Conservation (phyloP, 2,888 invertebrate species). For the Trimorus sp. region DNA sequence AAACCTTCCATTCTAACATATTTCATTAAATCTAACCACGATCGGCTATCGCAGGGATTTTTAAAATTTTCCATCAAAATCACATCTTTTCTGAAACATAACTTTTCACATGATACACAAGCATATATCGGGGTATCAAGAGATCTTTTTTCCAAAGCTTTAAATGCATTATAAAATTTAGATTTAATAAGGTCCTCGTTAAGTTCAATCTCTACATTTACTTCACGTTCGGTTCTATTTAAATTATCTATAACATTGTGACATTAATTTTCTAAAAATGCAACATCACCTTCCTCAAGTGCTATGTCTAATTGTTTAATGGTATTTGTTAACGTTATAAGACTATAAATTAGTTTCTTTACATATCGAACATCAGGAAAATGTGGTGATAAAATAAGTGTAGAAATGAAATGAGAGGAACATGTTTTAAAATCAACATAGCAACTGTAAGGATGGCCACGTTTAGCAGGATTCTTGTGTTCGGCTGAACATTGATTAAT, state of each 20-base stretch:
- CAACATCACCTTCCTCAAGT: background rate
- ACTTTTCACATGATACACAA: conserved; percentile 65
- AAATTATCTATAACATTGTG: background rate
- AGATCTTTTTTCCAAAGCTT: no score
- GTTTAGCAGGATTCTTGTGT: background rate
- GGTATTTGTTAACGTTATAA: background rate
- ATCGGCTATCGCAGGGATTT: conserved; percentile 51
- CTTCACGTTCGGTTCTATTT: background rate
- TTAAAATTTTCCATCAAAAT: conserved; percentile 23
- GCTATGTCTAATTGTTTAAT: background rate
- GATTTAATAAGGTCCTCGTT: background rate
- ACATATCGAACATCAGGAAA: conserved; percentile 8
- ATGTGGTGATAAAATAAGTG: conserved; percentile 1
- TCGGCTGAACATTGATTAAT: background rate
- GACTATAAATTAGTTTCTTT: conserved; percentile 4
- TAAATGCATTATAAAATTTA: background rate
- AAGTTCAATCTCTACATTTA: background rate
- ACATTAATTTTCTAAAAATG: conserved; percentile 5
- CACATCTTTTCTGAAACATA: background rate
- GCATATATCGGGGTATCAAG: background rate
- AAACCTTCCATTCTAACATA: background rate
- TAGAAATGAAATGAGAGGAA: background rate
- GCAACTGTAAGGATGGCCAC: conserved; percentile 5
- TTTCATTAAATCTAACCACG: conserved; percentile 16
- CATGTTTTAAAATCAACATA: conserved; percentile 9